A percentile compares a stretch with the other conserved stretches of the same genome.
Evolutionary conservation across 2,888 invertebrate genomes (phyloP).

Genomic region (Bombyx huttoni): DNA sequence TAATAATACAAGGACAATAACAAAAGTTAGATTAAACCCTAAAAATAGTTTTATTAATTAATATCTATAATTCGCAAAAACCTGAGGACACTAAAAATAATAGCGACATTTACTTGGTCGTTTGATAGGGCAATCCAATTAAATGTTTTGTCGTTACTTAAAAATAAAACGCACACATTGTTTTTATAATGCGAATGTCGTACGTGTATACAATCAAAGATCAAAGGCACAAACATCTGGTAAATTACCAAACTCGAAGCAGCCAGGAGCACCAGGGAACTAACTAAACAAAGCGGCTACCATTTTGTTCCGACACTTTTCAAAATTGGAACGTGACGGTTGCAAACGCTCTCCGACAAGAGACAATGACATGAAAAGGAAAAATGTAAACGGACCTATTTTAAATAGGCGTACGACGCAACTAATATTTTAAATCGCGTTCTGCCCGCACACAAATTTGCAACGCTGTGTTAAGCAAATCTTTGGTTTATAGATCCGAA

Average conservation of each 20-base stretch:
- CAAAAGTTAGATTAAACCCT: too few relatives aligned
- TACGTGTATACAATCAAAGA: constrained; percentile 16
- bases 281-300: constrained; percentile 56
- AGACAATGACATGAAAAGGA: constrained; percentile 73
- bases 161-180: neutral
- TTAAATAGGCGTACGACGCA: constrained; percentile 55
- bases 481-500: constrained; percentile 18
- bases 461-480: constrained; percentile 10
- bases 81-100: too few relatives aligned
- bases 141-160: too few relatives aligned
- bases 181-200: neutral
- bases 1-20: too few relatives aligned
- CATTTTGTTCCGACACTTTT: constrained; percentile 73
- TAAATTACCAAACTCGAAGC: constrained; percentile 57
- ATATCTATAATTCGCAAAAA: too few relatives aligned
- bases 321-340: constrained; percentile 73
- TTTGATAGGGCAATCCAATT: too few relatives aligned
- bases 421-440: constrained; percentile 51
- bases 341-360: constrained; percentile 66
- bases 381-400: constrained; percentile 71
- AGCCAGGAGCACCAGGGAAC: constrained; percentile 37
- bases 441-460: constrained; percentile 25
- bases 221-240: constrained; percentile 63
- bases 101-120: too few relatives aligned
- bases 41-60: too few relatives aligned